A percentile compares a stretch with the other conserved stretches of the same genome.
phyloP scores from a whole-genome alignment of 2,888 invertebrate species.

The Cephus runcator region DNA sequence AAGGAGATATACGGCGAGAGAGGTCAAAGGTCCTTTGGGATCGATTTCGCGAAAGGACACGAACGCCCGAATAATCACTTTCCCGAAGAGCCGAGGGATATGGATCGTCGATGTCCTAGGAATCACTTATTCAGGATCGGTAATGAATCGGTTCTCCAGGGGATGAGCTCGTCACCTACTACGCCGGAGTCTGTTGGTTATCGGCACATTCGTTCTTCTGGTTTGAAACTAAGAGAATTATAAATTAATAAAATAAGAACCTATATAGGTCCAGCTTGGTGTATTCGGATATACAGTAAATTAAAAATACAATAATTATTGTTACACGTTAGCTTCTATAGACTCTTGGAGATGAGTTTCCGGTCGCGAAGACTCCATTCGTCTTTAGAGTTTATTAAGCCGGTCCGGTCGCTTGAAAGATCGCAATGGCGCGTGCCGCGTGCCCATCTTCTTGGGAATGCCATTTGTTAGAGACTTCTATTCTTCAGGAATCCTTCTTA shows the following conservation, averaged over 20 bases:
- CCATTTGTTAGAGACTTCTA: constrained; percentile 1
- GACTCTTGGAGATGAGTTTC: background rate
- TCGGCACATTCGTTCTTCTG: no score
- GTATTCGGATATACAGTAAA: no score
- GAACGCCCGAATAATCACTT: constrained; percentile 62
- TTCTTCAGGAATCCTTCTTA: constrained; percentile 2
- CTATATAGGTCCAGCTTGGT: no score
- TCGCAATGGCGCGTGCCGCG: constrained; percentile 54
- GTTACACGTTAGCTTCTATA: no score
- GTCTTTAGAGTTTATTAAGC: constrained; percentile 35
- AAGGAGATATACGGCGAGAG: constrained; percentile 53
- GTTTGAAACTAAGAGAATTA: no score
- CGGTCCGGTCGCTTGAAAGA: constrained; percentile 46
- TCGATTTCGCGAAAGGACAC: constrained; percentile 57
- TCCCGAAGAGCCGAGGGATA: constrained; percentile 20
- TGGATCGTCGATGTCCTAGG: constrained; percentile 6
- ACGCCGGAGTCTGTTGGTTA: background rate
- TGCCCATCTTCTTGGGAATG: constrained; percentile 40
- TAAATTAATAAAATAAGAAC: no score
- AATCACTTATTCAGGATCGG: constrained; percentile 53
- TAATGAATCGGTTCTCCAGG: constrained; percentile 60
- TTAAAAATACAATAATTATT: no score
- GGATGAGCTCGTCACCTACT: constrained; percentile 54
- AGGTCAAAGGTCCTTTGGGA: constrained; percentile 50
- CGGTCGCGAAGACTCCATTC: constrained; percentile 13